A percentile compares a stretch with the other conserved stretches of the same genome.
phyloP scores from a whole-genome alignment of 2,113 vertebrate genomes.

The Neofelis nebulosa region DNA sequence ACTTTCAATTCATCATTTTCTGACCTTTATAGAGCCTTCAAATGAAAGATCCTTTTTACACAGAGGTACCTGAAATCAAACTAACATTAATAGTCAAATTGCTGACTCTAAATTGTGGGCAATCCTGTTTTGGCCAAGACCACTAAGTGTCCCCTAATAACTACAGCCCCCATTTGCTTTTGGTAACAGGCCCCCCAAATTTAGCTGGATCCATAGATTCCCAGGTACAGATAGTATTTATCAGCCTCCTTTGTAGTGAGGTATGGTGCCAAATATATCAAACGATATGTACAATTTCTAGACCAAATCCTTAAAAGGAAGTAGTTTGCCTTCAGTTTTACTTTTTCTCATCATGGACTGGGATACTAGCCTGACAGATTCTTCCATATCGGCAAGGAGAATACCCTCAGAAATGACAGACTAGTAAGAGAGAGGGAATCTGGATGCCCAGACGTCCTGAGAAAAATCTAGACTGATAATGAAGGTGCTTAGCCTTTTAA shows the following conservation, averaged over 20 bases:
- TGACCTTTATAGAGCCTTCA: neutral
- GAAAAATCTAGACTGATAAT: neutral
- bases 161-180: neutral
- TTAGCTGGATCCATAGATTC: neutral
- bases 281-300: neutral
- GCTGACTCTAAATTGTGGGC: neutral
- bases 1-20: constrained; percentile 35
- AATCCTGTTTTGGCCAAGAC: neutral
- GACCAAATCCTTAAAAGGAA: neutral
- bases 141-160: neutral
- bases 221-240: neutral
- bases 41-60: neutral
- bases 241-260: neutral
- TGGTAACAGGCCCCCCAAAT: neutral
- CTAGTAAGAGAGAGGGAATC: neutral
- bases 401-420: neutral
- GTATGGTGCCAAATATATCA: neutral
- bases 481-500: neutral
- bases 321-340: neutral
- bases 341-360: neutral
- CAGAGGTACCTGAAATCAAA: neutral
- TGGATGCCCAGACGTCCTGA: neutral
- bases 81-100: neutral
- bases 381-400: neutral
- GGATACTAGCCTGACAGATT: neutral